These are phyloP conservation scores for Ciona savignyi DNA, from an alignment of 23 tunicate genomes.

Conservation along the genomic window DNA sequence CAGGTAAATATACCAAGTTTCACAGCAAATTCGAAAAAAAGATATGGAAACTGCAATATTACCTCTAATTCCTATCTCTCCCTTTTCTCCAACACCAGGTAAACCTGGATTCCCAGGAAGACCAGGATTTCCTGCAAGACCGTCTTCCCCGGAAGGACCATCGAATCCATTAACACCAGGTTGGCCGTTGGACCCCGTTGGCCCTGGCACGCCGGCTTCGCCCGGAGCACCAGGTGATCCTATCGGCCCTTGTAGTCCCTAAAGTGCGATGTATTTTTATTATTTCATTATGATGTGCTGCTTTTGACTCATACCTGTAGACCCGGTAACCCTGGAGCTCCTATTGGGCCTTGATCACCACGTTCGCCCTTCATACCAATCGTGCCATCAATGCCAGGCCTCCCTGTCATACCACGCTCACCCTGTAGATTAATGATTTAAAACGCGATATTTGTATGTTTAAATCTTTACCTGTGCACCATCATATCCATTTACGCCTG, in stretches of 20 bases:
- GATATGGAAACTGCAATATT: not conserved
- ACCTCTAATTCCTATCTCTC: not conserved
- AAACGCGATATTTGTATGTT: not conserved
- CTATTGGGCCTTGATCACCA: slow-evolving; percentile 36
- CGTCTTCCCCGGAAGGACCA: slow-evolving; percentile 43
- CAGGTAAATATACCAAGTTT: no score
- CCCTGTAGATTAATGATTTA: no score
- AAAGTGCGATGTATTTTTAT: not conserved
- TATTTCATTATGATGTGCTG: not conserved
- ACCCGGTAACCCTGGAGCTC: slow-evolving; percentile 54
- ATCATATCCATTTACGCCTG: slow-evolving; percentile 50
- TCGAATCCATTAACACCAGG: slow-evolving; percentile 36
- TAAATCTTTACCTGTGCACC: slow-evolving; percentile 37
- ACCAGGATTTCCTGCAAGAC: slow-evolving; percentile 53
- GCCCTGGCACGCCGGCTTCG: slow-evolving; percentile 42
- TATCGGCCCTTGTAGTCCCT: slow-evolving; percentile 59
- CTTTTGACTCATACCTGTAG: slow-evolving; percentile 13
- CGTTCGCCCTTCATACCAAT: slow-evolving; percentile 61
- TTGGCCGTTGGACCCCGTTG: slow-evolving; percentile 6
- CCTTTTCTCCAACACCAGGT: slow-evolving; percentile 33
- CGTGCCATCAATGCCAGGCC: slow-evolving; percentile 35
- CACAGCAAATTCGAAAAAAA: not conserved
- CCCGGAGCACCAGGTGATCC: slow-evolving; percentile 80
- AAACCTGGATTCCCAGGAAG: slow-evolving; percentile 45
- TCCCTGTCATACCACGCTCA: slow-evolving; percentile 53